Conservation (phyloP, 2,888 invertebrate genomes). For the Malachius bipustulatus region DNA sequence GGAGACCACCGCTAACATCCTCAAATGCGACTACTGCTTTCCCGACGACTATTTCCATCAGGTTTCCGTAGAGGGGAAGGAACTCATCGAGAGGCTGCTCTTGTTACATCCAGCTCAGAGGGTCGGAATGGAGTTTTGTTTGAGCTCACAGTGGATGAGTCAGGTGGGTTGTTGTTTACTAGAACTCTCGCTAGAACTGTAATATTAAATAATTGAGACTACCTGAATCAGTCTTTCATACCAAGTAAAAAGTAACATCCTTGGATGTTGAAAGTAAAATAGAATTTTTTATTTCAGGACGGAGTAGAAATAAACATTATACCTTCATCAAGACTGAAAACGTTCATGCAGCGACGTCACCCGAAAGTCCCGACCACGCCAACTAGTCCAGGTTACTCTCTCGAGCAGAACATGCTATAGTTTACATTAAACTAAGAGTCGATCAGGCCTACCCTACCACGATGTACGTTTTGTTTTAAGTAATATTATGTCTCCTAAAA, state of each 20-base stretch:
- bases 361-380: slow-evolving; percentile 30
- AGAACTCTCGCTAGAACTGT: no score
- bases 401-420: slow-evolving; percentile 20
- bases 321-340: slow-evolving; percentile 32
- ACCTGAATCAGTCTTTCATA: no score
- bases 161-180: slow-evolving; percentile 28
- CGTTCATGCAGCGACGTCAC: slow-evolving; percentile 36
- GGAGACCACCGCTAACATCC: slow-evolving; percentile 72
- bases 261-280: no score
- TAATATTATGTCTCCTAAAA: no score
- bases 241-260: no score
- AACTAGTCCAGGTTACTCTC: slow-evolving; percentile 25
- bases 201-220: no score
- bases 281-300: slow-evolving; percentile 9
- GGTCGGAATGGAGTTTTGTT: slow-evolving; percentile 37
- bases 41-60: slow-evolving; percentile 64
- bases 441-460: no score
- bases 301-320: slow-evolving; percentile 21
- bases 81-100: slow-evolving; percentile 52
- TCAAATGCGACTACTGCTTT: slow-evolving; percentile 72
- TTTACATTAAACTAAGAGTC: no score
- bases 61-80: slow-evolving; percentile 56
- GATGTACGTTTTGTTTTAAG: no score
- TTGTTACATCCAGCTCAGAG: slow-evolving; percentile 44
- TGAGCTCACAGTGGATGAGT: slow-evolving; percentile 38